These are phyloP conservation scores for Drosophila arizonae DNA, from an alignment of 1,140 invertebrate species.

Conservation along the genomic window DNA sequence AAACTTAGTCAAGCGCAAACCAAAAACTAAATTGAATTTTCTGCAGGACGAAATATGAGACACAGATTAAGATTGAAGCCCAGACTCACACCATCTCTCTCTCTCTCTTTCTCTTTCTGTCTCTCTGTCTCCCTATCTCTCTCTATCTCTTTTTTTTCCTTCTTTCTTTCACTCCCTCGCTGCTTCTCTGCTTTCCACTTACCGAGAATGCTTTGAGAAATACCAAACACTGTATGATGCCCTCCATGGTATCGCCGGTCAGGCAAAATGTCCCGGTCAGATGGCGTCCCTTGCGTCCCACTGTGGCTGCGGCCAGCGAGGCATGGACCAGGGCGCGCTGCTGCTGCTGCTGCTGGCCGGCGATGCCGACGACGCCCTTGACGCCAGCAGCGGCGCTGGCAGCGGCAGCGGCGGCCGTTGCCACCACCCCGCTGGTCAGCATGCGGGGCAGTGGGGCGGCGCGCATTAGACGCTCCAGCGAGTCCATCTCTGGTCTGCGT, in stretches of 20 bases:
- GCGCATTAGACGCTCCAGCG: constrained; percentile 89
- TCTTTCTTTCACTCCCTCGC: neutral
- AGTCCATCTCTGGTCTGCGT: constrained; percentile 86
- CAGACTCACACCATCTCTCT: neutral
- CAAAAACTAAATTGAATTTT: constrained; percentile 76
- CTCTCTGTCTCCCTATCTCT: neutral
- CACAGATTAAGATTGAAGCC: constrained; percentile 23
- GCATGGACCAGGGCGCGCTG: constrained; percentile 89
- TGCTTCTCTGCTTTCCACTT: constrained; percentile 83
- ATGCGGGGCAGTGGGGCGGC: constrained; percentile 87
- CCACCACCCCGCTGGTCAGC: constrained; percentile 86
- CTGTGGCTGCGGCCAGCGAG: constrained; percentile 88
- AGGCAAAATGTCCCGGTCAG: constrained; percentile 93
- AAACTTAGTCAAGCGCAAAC: constrained; percentile 73
- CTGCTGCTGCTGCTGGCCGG: constrained; percentile 82
- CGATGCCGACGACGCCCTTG: constrained; percentile 83
- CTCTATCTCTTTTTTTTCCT: constrained; percentile 3
- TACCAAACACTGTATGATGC: constrained; percentile 95
- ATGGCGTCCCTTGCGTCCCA: constrained; percentile 90
- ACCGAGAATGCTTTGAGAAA: constrained; percentile 96
- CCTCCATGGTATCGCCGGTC: constrained; percentile 94
- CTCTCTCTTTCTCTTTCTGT: neutral
- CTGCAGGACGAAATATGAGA: constrained; percentile 46
- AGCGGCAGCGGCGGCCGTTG: constrained; percentile 84
- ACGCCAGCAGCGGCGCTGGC: constrained; percentile 79